These are phyloP conservation scores for Rhabdornis inornatus DNA, from an alignment of 2,113 vertebrate genomes.

Conservation along the genomic window DNA sequence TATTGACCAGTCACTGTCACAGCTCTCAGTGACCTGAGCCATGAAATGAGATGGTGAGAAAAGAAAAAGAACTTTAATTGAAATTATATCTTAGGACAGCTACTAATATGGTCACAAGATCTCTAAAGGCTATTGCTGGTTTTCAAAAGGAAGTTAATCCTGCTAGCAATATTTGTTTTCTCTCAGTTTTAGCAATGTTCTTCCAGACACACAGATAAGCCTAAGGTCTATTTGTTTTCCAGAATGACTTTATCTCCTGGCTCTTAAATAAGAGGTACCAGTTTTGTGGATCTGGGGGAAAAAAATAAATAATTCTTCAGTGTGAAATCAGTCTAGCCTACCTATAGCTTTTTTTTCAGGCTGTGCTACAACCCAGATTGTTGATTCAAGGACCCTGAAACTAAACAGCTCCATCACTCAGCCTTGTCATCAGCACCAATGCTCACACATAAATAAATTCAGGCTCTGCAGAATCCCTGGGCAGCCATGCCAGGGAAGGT, in stretches of 20 bases:
- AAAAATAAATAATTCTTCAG: neutral
- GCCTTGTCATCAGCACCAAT: neutral
- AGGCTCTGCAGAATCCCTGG: neutral
- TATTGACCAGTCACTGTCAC: neutral
- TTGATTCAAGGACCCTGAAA: conserved; percentile 12
- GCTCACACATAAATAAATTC: neutral
- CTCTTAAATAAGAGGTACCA: neutral
- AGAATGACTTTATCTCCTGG: neutral
- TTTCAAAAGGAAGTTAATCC: conserved; percentile 62
- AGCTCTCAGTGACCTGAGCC: neutral
- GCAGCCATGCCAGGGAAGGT: neutral
- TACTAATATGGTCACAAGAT: conserved; percentile 14
- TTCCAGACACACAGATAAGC: conserved; percentile 46
- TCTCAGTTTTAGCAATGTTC: conserved; percentile 16
- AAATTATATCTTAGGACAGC: conserved; percentile 32
- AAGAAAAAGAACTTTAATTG: conserved; percentile 43
- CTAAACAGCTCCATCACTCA: neutral
- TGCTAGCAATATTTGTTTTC: conserved; percentile 58
- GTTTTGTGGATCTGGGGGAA: neutral
- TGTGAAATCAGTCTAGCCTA: neutral
- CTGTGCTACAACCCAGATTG: neutral
- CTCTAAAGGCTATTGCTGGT: conserved; percentile 45
- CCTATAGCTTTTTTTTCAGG: neutral
- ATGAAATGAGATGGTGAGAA: conserved; percentile 18
- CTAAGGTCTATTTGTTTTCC: neutral